Base-by-base conservation (phyloP, 1,140 invertebrate species). In the Pogonognathellus flavescens region DNA sequence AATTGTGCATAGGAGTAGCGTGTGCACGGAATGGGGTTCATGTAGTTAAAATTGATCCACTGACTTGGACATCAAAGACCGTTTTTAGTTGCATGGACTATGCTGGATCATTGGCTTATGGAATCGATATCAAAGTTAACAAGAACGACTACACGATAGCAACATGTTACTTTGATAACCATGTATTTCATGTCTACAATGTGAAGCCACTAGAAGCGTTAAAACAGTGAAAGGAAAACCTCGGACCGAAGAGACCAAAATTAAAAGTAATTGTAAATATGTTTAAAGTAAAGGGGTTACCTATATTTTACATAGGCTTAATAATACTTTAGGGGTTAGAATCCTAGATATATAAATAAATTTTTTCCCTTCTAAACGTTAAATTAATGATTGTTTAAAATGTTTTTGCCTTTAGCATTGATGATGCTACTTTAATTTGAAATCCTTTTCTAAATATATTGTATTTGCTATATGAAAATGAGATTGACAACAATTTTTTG, bases 91-190 rank as follows among this genome's bases (percentile, higher is more conserved):
- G 84, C 52, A 52, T 80, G 49, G 82, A 88, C 5, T 72, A 87
- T 59, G 18, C 53, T 66, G 88, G 85, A 13, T 55, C 82, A 16
- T 53, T 89, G 8, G 88, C 86, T 16, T 89, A 89, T 80, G 88
- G 88, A 41, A 80, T 89, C 11, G 88, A 89, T 84, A 72, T 88
- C 10, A 14, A 59, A 53, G 72, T n/a, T 13, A 83, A 82, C 41
- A 14, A 70, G 7, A 57, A 84, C 4, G 72, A 85, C 16, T 53
- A 70, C 11, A 53, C 57, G 9, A 66, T 89, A 18, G 88, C 86
- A 5, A 80, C 86, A 41, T 84, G 85, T 22, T 89, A 88, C 62
- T 89, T 88, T 88, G 88, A 89, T 80, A 87, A 83, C 57, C 80
- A 89, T 16, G 14, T 85, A 0, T 82, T 88, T 62, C 86, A 88